phyloP scores from a whole-genome alignment of 2,797 vertebrate species.

The Masticophis lateralis region DNA sequence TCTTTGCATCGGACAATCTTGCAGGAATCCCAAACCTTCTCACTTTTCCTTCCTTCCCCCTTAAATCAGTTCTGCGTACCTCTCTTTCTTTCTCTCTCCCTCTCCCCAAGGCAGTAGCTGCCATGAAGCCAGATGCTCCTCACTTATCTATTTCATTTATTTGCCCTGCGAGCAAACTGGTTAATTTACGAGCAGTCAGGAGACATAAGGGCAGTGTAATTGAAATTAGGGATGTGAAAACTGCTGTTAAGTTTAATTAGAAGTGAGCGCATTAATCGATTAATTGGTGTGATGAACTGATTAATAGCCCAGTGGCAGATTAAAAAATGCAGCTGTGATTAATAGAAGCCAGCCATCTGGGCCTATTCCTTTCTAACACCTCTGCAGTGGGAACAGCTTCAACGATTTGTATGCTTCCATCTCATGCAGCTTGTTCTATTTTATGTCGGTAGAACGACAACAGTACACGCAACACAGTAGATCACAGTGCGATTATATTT shows the following conservation, averaged over 20 bases:
- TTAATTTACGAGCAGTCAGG: slow-evolving; percentile 28
- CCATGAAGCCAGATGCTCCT: slow-evolving; percentile 1
- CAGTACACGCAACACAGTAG: too few relatives aligned
- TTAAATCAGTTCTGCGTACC: background rate
- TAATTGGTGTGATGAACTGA: slow-evolving; percentile 39
- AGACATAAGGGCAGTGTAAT: slow-evolving; percentile 28
- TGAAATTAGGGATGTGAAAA: slow-evolving; percentile 28
- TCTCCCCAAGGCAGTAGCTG: background rate
- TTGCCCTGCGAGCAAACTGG: slow-evolving; percentile 17
- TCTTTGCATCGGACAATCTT: background rate
- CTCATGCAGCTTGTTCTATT: background rate
- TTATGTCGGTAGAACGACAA: background rate
- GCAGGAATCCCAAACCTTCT: background rate
- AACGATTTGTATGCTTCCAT: background rate
- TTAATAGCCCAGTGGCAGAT: slow-evolving; percentile 25
- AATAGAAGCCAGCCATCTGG: slow-evolving; percentile 19
- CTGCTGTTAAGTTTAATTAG: slow-evolving; percentile 25
- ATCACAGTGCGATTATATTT: background rate
- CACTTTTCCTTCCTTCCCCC: background rate
- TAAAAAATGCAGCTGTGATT: slow-evolving; percentile 23
- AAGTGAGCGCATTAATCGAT: slow-evolving; percentile 27
- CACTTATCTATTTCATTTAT: slow-evolving; percentile 34
- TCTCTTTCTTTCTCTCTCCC: background rate
- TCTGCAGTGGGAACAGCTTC: background rate
- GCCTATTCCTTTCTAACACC: background rate